These are phyloP conservation scores for Hirtodrosophila duncani DNA, from an alignment of 2,888 invertebrate species.

Conservation along the genomic window DNA sequence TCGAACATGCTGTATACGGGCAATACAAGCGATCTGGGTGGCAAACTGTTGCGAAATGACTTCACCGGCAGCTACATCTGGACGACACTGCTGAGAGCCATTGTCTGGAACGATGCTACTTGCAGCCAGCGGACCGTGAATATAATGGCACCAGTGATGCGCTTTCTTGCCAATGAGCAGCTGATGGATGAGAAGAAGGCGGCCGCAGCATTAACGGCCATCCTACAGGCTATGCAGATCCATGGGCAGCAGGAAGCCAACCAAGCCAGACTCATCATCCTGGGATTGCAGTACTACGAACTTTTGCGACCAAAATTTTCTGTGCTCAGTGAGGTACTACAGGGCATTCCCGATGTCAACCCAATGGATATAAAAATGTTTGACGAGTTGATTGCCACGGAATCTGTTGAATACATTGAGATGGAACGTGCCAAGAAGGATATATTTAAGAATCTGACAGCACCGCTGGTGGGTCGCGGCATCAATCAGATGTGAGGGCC, in stretches of 20 bases:
- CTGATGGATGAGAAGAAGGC: constrained; percentile 84
- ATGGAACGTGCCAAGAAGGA: constrained; percentile 94
- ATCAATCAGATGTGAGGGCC: no score
- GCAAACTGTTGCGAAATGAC: constrained; percentile 84
- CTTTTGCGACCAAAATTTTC: constrained; percentile 87
- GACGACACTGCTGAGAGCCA: constrained; percentile 82
- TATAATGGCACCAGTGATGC: constrained; percentile 85
- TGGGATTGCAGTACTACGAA: constrained; percentile 93
- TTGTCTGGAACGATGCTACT: constrained; percentile 93
- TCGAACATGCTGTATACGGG: constrained; percentile 82
- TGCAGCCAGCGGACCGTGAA: constrained; percentile 89
- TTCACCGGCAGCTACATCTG: constrained; percentile 83
- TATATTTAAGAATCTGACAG: constrained; percentile 92
- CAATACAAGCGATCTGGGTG: constrained; percentile 89
- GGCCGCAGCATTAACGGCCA: constrained; percentile 86
- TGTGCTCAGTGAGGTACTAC: constrained; percentile 82
- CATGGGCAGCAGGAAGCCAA: constrained; percentile 95
- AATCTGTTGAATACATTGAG: constrained; percentile 85
- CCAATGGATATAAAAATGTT: constrained; percentile 89
- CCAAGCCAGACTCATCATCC: constrained; percentile 86
- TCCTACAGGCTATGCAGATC: constrained; percentile 88
- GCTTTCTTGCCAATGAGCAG: constrained; percentile 82
- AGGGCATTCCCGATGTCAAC: constrained; percentile 90
- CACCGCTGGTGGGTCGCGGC: constrained; percentile 89
- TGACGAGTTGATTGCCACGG: constrained; percentile 88